Evolutionary conservation across 2,797 vertebrate species (phyloP), one percentile per base, ranked within the genome.

Genomic region (Notoglanidium macrostoma): DNA sequence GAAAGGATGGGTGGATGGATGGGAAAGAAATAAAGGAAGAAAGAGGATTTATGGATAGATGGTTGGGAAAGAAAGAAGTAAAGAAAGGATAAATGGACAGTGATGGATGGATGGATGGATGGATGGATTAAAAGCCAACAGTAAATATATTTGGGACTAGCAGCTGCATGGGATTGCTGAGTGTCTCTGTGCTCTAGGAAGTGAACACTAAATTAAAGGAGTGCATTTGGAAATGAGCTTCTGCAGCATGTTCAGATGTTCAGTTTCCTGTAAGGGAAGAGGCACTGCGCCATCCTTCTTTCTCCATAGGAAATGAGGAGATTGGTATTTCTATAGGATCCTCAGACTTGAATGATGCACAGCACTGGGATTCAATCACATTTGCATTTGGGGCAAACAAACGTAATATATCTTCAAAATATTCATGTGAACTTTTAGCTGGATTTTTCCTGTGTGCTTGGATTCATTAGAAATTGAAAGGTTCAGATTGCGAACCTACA

Each of bases 351-450:
- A 32, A 19, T 57, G 35, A 55, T 15, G 26, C 17, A 26, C 44
- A 51, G 29, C 67, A 51, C 32, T 74, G 29, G n/a, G n/a, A 32
- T 87, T 87, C 10, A 26, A 9, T 55, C 54, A 83, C 14, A 65
- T 83, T 82, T 72, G 67, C 55, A 73, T 76, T 49, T 54, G 2
- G n/a, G 11, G 57, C 55, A 76, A 83, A 83, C 21, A 10, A 65
- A 76, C 17, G 29, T 65, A 63, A 83, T 65, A 14, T 63, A 54
- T 57, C n/a, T 15, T 49, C 46, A 51, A 61, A 7, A 51, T 76
- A 49, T 54, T 32, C 19, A 5, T 44, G 29, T 40, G 67, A 57
- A 59, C 29, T 2, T 72, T 17, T 17, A 19, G 40, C 35, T 12
- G 8, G 9, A 0, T 46, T 46, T 73, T n/a, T 9, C 35, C 23